Evolutionary conservation across 1,140 invertebrate species (phyloP), one percentile per base, ranked within the genome.

Genomic region (Papilio glaucus): DNA sequence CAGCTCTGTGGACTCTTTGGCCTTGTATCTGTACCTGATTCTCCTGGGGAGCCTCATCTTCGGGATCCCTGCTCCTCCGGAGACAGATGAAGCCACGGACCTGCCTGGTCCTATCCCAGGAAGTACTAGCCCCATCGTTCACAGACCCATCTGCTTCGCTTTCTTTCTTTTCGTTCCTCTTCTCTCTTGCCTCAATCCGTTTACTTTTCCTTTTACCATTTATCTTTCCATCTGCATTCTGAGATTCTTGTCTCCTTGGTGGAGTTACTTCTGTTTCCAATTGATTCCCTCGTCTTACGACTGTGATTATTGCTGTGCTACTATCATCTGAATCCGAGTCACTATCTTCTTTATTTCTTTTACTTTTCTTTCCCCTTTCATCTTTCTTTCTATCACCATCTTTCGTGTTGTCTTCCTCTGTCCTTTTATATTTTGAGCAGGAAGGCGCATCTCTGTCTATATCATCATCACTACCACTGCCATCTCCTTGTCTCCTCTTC

Each of bases 61-160:
- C 65, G 1, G 41, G 21, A 7, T 45, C 24, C 3, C 26, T 33
- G 26, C 49, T 69, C 1, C 65, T 33, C 24, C 37, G 21, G 6
- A 69, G 5, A 21, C 65, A 69, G 24, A 69, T 33, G n/a, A 69
- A 33, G 5, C 65, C 65, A 33, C 41, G 37, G 1, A 63, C 15
- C 9, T 63, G 15, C 9, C n/a, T 39, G 6, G 61, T 15, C n/a
- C 15, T 63, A 3, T 63, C 33, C 61, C 26, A 33, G 5, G 61
- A 63, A 9, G 81, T 81, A 1, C 79, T 79, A 0, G 79, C 78
- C 4, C 80, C 80, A 45, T 77, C 67, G 29, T 80, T 79, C 0
- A 80, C 78, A 6, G 38, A 29, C 29, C 15, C 42, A 9, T 18
- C 8, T 8, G 60, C n/a, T 7, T 62, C 60, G 33, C 26, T 15